Percentiles rank a stretch among this genome's conserved stretches.
Conservation (phyloP, 2,113 vertebrate genomes). For the Butorides virescens region DNA sequence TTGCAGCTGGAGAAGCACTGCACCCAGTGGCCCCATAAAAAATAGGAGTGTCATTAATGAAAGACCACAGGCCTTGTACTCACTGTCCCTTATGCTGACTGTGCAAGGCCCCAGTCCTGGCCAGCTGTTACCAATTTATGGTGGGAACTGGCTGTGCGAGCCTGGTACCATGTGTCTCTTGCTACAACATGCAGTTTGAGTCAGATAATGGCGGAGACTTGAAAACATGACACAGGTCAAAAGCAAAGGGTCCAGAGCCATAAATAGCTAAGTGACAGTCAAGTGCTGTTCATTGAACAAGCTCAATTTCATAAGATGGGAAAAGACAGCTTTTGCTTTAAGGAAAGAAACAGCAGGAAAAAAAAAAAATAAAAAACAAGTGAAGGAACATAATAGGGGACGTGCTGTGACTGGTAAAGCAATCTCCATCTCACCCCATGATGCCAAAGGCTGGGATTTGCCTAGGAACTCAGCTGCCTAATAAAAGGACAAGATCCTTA, state of each 20-base stretch:
- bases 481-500: not conserved
- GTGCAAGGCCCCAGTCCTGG: not conserved
- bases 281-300: not conserved
- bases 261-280: not conserved
- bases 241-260: not conserved
- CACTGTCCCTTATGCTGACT: not conserved
- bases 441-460: not conserved
- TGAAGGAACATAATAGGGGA: not conserved
- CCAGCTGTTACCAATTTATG: not conserved
- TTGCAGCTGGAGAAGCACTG: not conserved
- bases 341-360: not conserved
- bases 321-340: not conserved
- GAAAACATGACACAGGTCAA: not conserved
- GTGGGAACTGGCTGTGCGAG: not conserved
- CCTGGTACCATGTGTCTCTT: fast-evolving
- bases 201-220: not conserved
- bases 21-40: not conserved
- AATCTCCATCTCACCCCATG: not conserved
- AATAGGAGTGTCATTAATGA: not conserved
- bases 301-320: not conserved
- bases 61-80: not conserved
- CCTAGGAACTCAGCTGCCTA: not conserved
- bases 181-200: not conserved
- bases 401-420: not conserved
- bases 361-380: not conserved